Percentiles rank a stretch among this genome's conserved stretches.
Evolutionary conservation across 2,113 vertebrate genomes (phyloP).

Genomic region (mouse (Mus musculus)): DNA sequence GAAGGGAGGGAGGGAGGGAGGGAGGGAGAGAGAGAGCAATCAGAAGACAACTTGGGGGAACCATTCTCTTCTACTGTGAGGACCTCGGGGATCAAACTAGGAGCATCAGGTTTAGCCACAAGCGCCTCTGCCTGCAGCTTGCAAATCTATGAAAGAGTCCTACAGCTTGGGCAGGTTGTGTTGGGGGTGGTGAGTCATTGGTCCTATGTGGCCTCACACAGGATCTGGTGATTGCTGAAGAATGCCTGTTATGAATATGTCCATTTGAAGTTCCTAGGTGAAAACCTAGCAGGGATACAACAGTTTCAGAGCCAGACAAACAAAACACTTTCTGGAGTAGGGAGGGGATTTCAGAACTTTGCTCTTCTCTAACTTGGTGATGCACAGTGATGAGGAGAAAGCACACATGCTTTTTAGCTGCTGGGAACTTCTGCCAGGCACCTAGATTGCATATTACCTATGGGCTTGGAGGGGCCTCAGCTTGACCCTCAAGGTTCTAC

Average conservation of each 20-base stretch:
- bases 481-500: not conserved
- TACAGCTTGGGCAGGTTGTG: not conserved
- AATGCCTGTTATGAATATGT: not conserved
- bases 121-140: not conserved
- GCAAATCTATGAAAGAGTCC: not conserved
- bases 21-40: not conserved
- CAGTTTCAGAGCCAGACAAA: not conserved
- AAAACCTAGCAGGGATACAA: not conserved
- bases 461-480: too few relatives aligned
- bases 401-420: not conserved
- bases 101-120: not conserved
- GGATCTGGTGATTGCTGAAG: not conserved
- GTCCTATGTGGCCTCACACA: not conserved
- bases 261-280: not conserved
- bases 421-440: not conserved
- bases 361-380: not conserved
- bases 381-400: not conserved
- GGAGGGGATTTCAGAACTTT: not conserved
- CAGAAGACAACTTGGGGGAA: not conserved
- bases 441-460: not conserved
- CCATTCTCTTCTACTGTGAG: not conserved
- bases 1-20: not conserved
- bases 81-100: not conserved
- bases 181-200: not conserved
- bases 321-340: conserved; percentile 26